Evolutionary conservation across 2,888 invertebrate genomes (phyloP).

Genomic region (Lymantria dispar): DNA sequence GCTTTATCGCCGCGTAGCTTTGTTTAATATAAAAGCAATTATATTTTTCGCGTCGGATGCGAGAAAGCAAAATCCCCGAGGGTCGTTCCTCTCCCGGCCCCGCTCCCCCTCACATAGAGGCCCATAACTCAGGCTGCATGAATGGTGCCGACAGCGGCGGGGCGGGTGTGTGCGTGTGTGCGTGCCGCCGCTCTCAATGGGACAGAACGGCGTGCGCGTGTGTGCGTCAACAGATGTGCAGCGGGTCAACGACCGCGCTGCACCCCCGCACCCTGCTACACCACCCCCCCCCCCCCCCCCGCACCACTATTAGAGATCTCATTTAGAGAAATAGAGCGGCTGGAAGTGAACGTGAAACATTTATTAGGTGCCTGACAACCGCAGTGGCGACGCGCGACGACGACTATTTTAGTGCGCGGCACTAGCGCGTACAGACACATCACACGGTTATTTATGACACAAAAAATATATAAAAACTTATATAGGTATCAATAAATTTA

Average conservation of each 20-base stretch:
- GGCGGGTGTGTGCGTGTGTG: too few relatives aligned
- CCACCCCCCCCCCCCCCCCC: not conserved
- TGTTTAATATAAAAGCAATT: constrained; percentile 7
- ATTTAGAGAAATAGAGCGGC: constrained; percentile 25
- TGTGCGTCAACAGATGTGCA: not conserved
- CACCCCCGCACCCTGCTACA: constrained; percentile 14
- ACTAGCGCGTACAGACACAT: constrained; percentile 1
- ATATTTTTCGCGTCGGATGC: constrained; percentile 8
- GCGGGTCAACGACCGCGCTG: constrained; percentile 24
- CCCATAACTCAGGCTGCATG: constrained; percentile 31
- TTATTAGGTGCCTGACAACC: constrained; percentile 10
- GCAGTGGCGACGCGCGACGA: not conserved
- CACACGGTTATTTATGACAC: not conserved
- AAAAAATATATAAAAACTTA: not conserved
- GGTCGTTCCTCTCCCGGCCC: not conserved
- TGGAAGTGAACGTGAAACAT: constrained; percentile 23
- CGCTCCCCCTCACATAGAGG: constrained; percentile 2
- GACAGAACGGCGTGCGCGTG: too few relatives aligned
- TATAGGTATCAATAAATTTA: constrained; percentile 2
- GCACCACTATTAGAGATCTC: constrained; percentile 24
- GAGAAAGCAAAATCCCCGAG: not conserved
- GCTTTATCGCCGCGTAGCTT: not conserved
- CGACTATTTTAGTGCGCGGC: constrained; percentile 1
- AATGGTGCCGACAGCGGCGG: constrained; percentile 22
- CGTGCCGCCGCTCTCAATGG: too few relatives aligned